A percentile compares a stretch with the other conserved stretches of the same genome.
phyloP scores from a whole-genome alignment of 2,113 vertebrate genomes.

The Prunella himalayana region DNA sequence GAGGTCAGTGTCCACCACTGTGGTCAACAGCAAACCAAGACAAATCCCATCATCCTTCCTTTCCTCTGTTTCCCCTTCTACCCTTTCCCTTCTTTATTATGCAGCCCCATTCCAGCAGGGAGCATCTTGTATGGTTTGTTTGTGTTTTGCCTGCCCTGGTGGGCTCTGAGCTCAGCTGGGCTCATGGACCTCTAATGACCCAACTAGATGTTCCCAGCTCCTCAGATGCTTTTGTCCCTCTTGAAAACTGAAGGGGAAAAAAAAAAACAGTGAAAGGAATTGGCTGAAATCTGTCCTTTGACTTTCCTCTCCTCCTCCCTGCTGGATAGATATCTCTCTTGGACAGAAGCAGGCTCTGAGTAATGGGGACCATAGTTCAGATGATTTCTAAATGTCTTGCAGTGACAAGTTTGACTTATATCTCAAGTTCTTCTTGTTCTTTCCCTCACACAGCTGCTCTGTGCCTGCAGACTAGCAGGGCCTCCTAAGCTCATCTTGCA shows the following conservation, averaged over 20 bases:
- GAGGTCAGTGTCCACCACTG: not conserved
- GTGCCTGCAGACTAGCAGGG: not conserved
- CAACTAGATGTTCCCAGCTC: not conserved
- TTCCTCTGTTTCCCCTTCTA: not conserved
- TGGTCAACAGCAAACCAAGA: not conserved
- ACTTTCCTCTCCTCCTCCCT: not conserved
- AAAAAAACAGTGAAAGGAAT: not conserved
- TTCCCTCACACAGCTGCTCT: not conserved
- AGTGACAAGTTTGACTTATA: conserved; percentile 15
- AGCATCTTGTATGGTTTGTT: not conserved
- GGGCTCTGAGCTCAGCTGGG: not conserved
- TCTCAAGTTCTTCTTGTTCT: conserved; percentile 10
- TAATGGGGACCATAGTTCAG: conserved; percentile 46
- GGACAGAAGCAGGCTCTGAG: conserved; percentile 13
- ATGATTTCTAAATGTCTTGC: conserved; percentile 10
- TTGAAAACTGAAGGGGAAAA: not conserved
- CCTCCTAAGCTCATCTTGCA: not conserved
- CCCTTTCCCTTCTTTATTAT: not conserved
- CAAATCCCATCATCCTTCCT: not conserved
- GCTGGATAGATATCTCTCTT: not conserved
- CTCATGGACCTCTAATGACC: not conserved
- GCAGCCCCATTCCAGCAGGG: not conserved
- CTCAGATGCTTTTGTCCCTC: not conserved
- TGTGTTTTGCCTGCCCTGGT: not conserved
- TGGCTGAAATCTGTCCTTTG: not conserved